Conservation (phyloP, 2,888 invertebrate species). For the Drosophila picticornis region DNA sequence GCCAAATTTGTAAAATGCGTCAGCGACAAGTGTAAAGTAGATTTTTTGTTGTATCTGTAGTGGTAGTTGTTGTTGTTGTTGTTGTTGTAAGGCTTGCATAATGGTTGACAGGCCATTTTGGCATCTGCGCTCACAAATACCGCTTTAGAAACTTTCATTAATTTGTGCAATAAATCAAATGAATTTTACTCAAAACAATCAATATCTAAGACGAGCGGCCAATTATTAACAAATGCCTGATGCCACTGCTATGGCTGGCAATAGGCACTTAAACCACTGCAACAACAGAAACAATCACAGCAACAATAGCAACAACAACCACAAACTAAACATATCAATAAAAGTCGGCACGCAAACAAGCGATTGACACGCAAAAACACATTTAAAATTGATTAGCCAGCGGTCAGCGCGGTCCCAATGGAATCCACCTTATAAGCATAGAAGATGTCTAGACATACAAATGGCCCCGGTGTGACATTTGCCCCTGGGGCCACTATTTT, state of each 20-base stretch:
- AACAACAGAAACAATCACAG: slow-evolving; percentile 37
- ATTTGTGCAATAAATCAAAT: slow-evolving; percentile 80
- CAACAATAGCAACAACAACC: slow-evolving; percentile 33
- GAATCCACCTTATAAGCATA: slow-evolving; percentile 48
- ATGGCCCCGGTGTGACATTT: slow-evolving; percentile 72
- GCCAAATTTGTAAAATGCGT: slow-evolving; percentile 80
- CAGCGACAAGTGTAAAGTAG: slow-evolving; percentile 76
- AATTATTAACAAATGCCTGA: slow-evolving; percentile 71
- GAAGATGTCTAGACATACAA: slow-evolving; percentile 72
- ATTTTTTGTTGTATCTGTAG: slow-evolving; percentile 17
- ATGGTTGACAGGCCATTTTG: slow-evolving; percentile 36
- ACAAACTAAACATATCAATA: slow-evolving; percentile 73
- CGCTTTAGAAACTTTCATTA: slow-evolving; percentile 62
- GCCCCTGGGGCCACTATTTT: slow-evolving; percentile 58
- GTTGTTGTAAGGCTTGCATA: slow-evolving; percentile 64
- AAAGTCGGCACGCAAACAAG: slow-evolving; percentile 79
- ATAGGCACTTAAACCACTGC: slow-evolving; percentile 22
- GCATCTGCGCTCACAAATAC: slow-evolving; percentile 18
- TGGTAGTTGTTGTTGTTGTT: slow-evolving; percentile 29
- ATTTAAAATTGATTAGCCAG: slow-evolving; percentile 79
- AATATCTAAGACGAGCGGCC: slow-evolving; percentile 65
- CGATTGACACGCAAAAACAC: slow-evolving; percentile 81
- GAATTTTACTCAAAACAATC: slow-evolving; percentile 78
- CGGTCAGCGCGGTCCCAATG: slow-evolving; percentile 41
- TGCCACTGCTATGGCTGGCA: slow-evolving; percentile 20